These are phyloP conservation scores for Cyphomyrmex costatus DNA, from an alignment of 1,140 invertebrate species.

Conservation along the genomic window DNA sequence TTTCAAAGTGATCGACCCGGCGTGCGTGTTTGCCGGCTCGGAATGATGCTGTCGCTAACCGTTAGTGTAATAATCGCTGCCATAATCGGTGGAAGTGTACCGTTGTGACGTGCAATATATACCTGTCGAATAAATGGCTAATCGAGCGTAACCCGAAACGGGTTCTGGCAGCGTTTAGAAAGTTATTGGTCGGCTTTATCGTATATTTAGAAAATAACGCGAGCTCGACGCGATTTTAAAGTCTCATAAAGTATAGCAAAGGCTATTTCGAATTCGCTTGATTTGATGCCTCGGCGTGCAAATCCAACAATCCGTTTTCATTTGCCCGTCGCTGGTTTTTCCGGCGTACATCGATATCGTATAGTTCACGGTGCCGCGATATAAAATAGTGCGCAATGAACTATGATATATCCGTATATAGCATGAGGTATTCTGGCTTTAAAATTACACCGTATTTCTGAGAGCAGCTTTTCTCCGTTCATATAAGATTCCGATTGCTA, in stretches of 20 bases:
- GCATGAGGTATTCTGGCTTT: not conserved
- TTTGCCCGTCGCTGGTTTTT: not conserved
- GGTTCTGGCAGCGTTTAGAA: slow-evolving; percentile 16
- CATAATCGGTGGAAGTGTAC: slow-evolving; percentile 26
- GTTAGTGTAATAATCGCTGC: slow-evolving; percentile 34
- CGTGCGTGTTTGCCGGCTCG: slow-evolving; percentile 20
- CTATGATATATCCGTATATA: slow-evolving; percentile 8
- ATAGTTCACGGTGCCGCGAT: slow-evolving; percentile 21
- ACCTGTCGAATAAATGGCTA: not conserved
- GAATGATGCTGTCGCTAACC: not conserved
- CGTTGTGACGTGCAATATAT: slow-evolving; percentile 14
- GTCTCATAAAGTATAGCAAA: not conserved
- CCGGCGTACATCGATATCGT: slow-evolving; percentile 17
- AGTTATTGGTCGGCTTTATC: slow-evolving; percentile 26
- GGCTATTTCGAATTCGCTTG: slow-evolving; percentile 17
- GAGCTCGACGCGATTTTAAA: slow-evolving; percentile 3
- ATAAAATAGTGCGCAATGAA: slow-evolving; percentile 17
- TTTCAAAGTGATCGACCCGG: slow-evolving; percentile 42
- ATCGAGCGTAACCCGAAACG: not conserved
- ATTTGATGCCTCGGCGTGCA: slow-evolving; percentile 31
- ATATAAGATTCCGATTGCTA: not conserved
- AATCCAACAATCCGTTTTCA: slow-evolving; percentile 33
- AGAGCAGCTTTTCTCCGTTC: not conserved
- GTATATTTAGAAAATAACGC: slow-evolving; percentile 24
- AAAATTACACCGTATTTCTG: slow-evolving; percentile 10